These are phyloP conservation scores for Spea hammondii DNA, from an alignment of 2,797 vertebrate species.

Conservation along the genomic window DNA sequence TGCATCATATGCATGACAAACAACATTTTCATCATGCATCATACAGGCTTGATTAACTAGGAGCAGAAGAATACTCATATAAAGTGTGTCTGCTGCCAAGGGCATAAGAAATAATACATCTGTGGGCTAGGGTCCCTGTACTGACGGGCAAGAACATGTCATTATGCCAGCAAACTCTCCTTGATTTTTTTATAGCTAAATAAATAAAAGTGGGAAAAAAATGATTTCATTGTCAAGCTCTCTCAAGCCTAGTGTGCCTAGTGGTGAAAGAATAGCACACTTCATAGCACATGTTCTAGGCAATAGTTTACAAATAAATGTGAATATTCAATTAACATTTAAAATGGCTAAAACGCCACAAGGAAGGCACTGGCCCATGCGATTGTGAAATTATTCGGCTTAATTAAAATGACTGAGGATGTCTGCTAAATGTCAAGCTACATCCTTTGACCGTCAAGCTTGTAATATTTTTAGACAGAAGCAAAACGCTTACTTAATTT, in stretches of 20 bases:
- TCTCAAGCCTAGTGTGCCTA: neutral
- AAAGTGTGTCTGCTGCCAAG: too few relatives aligned
- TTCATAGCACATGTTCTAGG: conserved; percentile 27
- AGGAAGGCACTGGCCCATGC: conserved; percentile 34
- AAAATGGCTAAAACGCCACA: conserved; percentile 37
- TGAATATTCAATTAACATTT: conserved; percentile 48
- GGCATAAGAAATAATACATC: too few relatives aligned
- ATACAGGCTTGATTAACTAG: too few relatives aligned
- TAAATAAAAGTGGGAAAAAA: too few relatives aligned
- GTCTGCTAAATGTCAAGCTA: conserved; percentile 40
- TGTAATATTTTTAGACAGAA: conserved; percentile 43
- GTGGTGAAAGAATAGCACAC: conserved; percentile 15
- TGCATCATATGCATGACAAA: too few relatives aligned
- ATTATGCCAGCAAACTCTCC: too few relatives aligned
- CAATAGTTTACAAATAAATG: conserved; percentile 40
- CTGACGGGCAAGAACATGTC: too few relatives aligned
- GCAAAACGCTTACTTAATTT: conserved; percentile 32
- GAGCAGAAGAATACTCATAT: too few relatives aligned
- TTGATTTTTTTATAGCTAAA: too few relatives aligned
- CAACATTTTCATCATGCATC: too few relatives aligned
- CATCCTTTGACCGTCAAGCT: conserved; percentile 38
- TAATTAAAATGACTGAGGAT: conserved; percentile 49
- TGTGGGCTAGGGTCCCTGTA: too few relatives aligned
- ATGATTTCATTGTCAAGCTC: neutral
- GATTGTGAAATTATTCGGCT: conserved; percentile 33